Base-by-base conservation (phyloP, 2,113 vertebrate species). In the Pimephales promelas region DNA sequence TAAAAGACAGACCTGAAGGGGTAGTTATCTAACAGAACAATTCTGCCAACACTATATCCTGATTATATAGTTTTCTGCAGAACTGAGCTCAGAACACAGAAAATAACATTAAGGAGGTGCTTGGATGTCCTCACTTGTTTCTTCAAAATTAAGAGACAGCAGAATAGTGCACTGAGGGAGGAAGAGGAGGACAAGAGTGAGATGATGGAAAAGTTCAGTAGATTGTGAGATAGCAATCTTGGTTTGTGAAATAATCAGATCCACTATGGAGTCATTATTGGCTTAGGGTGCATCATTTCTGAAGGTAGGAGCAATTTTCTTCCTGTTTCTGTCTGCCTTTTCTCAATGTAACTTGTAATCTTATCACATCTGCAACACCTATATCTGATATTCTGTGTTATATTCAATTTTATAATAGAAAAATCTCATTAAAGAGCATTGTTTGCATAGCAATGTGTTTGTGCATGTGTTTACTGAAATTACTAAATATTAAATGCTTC, bases 31-130 rank as follows among this genome's bases (percentile, higher is more conserved):
- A 43, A 74, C n/a, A 40, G 54, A 75, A 75, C n/a, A 18, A 64
- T 76, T 52, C 31, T 26, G 45, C 47, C 40, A 2, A 24, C 28
- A 73, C 8, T 2, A 5, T 24, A 5, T 24, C 40, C 54, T 16
- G 13, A 64, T 64, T 59, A 45, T n/a, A 75, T 54, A 34, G 9
- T 77, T 54, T 83, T 75, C 68, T 34, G 57, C 79, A 85, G 83
- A 66, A 34, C 16, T 34, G n/a, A 22, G 61, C 34, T 5, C 6
- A 49, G 36, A 2, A 68, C 14, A 61, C 72, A 49, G 72, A 75
- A 56, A 82, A 54, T 34, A 34, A 18, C 28, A 82, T 82, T 47
- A 76, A 34, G n/a, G 71, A 70, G 61, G 84, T 77, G 79, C 70
- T 70, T 45, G 13, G 81, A 47, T 31, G 66, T 54, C 79, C 66